Conservation (phyloP, 2,797 vertebrate species). For the Macroramphosus scolopax region DNA sequence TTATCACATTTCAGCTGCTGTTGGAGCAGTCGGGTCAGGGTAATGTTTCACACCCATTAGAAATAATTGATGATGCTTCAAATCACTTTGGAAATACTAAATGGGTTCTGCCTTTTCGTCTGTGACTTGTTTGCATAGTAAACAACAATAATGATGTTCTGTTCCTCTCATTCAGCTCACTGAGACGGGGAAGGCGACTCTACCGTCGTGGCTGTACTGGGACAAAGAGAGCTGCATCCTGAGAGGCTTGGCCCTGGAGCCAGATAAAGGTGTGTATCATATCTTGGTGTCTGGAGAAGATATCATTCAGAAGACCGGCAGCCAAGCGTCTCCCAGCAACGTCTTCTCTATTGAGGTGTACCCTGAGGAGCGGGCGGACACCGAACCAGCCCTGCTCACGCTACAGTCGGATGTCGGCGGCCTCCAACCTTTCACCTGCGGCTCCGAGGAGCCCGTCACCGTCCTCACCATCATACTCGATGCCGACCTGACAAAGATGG, state of each 20-base stretch:
- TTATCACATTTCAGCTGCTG: too few species aligned
- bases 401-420: slow-evolving; percentile 76
- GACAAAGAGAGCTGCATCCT: slow-evolving; percentile 78
- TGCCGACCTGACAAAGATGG: slow-evolving; percentile 95
- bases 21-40: too few species aligned
- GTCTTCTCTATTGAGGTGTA: slow-evolving; percentile 92
- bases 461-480: slow-evolving; percentile 93
- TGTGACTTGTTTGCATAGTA: too few species aligned
- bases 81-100: too few species aligned
- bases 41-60: too few species aligned
- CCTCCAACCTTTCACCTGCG: slow-evolving; percentile 79
- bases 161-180: slow-evolving; percentile 76
- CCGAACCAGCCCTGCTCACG: slow-evolving; percentile 79
- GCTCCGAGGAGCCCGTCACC: slow-evolving; percentile 86
- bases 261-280: slow-evolving; percentile 91
- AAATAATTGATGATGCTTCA: too few species aligned
- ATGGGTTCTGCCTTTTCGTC: too few species aligned
- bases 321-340: slow-evolving; percentile 76
- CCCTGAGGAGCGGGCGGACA: slow-evolving; percentile 89
- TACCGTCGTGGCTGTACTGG: slow-evolving; percentile 92
- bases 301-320: slow-evolving; percentile 71
- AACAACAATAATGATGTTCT: neutral
- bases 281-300: slow-evolving; percentile 82
- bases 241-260: slow-evolving; percentile 89
- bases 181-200: slow-evolving; percentile 84